Percentiles rank a stretch among this genome's conserved stretches.
Conservation (phyloP, 1,140 invertebrate genomes). For the Hycleus phaleratus region DNA sequence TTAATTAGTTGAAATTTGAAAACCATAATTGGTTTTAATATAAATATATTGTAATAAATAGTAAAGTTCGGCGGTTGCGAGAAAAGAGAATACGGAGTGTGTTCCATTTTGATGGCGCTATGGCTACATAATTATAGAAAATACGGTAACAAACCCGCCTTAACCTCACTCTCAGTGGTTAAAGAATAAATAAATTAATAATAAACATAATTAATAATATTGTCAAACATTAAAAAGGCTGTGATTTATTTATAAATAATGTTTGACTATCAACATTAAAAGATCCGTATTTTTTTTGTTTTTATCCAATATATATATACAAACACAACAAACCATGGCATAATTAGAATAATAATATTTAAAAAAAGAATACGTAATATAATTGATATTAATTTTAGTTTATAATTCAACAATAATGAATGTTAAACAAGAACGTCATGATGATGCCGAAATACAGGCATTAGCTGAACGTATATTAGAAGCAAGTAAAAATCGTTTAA, state of each 20-base stretch:
- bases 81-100: constrained; percentile 5
- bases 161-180: constrained; percentile 31
- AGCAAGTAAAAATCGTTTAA: constrained; percentile 58
- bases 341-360: too few relatives aligned
- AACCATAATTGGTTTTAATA: neutral
- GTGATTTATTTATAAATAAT: neutral
- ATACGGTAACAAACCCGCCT: constrained; percentile 30
- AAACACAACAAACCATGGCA: neutral
- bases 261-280: neutral
- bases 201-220: neutral
- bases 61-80: constrained; percentile 4
- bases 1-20: neutral
- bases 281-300: neutral
- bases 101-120: constrained; percentile 36
- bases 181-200: neutral
- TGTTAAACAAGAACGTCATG: constrained; percentile 74
- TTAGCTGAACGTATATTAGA: constrained; percentile 80
- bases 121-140: constrained; percentile 35
- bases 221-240: neutral
- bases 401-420: constrained; percentile 14
- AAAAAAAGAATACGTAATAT: too few relatives aligned
- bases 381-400: too few relatives aligned
- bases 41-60: neutral
- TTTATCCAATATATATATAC: neutral
- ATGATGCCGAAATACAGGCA: constrained; percentile 79